These are phyloP conservation scores for Rhynchonycteris naso DNA, from an alignment of 2,797 vertebrate species.

Conservation along the genomic window DNA sequence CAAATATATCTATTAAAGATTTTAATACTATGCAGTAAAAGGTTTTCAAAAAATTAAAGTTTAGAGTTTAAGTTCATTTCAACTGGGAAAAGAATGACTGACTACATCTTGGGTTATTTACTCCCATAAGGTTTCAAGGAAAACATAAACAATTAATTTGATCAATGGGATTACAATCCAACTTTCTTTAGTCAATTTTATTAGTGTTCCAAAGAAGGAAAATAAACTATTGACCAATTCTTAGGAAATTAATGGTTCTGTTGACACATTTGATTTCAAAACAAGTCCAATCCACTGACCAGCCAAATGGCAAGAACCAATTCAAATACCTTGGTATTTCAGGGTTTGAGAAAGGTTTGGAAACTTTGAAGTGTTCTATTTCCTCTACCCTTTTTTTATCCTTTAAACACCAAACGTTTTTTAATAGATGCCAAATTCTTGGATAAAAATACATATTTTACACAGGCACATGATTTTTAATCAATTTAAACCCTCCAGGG, in stretches of 20 bases:
- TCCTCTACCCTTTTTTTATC: background rate
- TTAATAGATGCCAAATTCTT: conserved; percentile 33
- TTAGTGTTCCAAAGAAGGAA: conserved; percentile 51
- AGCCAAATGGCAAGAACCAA: conserved; percentile 56
- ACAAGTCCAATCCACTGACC: conserved; percentile 47
- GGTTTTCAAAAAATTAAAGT: background rate
- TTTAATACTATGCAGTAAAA: background rate
- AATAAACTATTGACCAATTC: conserved; percentile 59
- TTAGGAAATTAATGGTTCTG: conserved; percentile 66
- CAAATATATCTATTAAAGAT: background rate
- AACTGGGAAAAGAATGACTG: background rate
- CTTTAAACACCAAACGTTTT: conserved; percentile 35
- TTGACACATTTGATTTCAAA: conserved; percentile 70
- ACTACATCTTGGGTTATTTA: background rate
- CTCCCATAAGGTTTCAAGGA: conserved; percentile 37
- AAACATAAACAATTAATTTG: conserved; percentile 53
- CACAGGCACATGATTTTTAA: conserved; percentile 42
- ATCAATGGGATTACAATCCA: background rate
- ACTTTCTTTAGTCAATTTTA: conserved; percentile 40
- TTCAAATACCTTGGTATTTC: conserved; percentile 56
- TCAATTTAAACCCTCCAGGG: background rate
- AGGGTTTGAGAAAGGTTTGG: conserved; percentile 54
- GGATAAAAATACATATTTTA: background rate
- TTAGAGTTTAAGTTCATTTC: conserved; percentile 44
- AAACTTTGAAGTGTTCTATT: conserved; percentile 65